phyloP scores from a whole-genome alignment of 1,140 invertebrate species.

The Trichonephila clavipes region DNA sequence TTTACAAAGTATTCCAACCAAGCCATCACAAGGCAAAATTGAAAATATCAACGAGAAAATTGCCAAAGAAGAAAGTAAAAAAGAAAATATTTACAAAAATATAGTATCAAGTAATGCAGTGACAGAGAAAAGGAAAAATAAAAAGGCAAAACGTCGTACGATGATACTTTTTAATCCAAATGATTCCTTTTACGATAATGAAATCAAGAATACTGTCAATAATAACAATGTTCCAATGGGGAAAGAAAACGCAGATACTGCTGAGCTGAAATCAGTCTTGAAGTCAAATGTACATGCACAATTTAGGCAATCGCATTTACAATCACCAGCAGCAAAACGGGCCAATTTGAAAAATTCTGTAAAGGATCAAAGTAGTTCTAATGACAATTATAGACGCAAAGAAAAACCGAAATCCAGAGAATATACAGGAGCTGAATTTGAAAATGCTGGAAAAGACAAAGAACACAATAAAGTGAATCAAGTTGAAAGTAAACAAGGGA shows the following conservation, averaged over 20 bases:
- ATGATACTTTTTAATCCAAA: neutral
- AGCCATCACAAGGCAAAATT: neutral
- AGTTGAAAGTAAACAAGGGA: neutral
- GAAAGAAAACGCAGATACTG: neutral
- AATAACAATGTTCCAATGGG: neutral
- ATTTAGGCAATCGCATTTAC: neutral
- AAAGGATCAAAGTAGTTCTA: neutral
- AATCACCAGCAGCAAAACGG: neutral
- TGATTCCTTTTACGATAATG: no score
- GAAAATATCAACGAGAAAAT: neutral
- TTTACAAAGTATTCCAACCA: neutral
- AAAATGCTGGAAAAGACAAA: neutral
- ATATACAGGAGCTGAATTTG: neutral
- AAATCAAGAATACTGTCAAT: neutral
- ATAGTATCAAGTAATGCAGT: neutral
- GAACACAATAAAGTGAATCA: neutral
- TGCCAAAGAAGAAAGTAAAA: neutral
- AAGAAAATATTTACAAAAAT: neutral
- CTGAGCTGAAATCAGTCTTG: neutral
- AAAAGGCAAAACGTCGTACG: neutral
- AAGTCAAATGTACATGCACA: neutral
- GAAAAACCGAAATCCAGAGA: neutral
- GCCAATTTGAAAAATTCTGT: neutral
- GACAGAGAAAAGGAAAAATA: neutral
- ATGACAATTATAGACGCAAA: neutral